Conservation (phyloP, 1,140 invertebrate species). For the Ceratosolen fusciceps region DNA sequence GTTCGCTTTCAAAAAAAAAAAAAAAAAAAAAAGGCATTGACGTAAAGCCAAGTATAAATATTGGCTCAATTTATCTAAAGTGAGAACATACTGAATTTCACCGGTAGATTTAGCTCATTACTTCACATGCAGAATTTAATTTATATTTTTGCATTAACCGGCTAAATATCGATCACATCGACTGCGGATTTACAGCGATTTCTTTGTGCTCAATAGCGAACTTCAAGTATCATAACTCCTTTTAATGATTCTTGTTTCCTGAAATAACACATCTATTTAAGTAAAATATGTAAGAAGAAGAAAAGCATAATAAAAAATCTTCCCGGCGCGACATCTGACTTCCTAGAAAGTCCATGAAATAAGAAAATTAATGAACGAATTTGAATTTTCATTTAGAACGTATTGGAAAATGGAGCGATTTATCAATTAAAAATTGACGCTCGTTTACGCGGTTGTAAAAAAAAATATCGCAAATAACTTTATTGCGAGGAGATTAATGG, state of each 20-base stretch:
- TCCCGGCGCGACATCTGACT: background rate
- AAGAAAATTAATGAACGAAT: background rate
- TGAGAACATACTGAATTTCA: no score
- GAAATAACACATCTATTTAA: background rate
- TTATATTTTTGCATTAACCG: no score
- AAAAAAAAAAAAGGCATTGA: no score
- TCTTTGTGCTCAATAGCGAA: background rate
- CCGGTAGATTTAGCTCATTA: no score
- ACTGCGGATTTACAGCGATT: no score
- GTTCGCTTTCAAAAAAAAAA: no score
- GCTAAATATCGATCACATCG: no score
- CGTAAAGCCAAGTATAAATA: no score
- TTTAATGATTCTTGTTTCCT: background rate
- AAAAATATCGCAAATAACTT: no score
- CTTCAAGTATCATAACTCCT: background rate
- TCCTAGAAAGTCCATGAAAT: background rate
- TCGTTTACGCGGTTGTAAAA: background rate
- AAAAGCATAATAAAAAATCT: background rate
- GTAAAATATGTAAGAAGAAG: background rate
- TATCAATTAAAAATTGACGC: background rate
- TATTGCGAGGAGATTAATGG: no score
- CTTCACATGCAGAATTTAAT: no score
- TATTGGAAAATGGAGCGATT: background rate
- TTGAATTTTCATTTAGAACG: background rate
- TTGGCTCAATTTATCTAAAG: no score